Base-by-base conservation (phyloP, 2,888 invertebrate genomes). In the Tolmerus cingulatus region DNA sequence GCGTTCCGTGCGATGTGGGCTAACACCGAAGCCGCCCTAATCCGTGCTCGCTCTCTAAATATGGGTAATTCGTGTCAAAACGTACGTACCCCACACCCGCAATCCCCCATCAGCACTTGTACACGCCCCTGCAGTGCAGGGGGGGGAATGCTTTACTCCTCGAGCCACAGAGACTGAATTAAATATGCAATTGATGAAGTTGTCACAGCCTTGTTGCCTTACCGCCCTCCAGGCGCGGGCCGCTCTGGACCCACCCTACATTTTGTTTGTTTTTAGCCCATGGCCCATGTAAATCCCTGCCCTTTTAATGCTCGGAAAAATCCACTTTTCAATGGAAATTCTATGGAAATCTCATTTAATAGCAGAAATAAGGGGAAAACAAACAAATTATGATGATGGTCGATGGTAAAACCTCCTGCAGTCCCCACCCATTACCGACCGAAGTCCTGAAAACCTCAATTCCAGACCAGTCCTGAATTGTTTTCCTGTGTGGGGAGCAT, bases 161-260 rank as follows among this genome's bases (percentile, higher is more conserved):
- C n/a, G 9, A 19, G 30, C 14, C 34, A 37, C 4, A 76, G 66
- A 76, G 14, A 76, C 76, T 2, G 12, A 14, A 55, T 51, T 81
- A 81, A 81, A 81, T 51, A 81, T 81, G 51, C 55, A 81, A 81
- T 81, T 81, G 81, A 81, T 27, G 51, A 78, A 78, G 19, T 43
- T 40, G 23, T 78, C 43, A 43, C 66, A 23, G 23, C 66, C 66
- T 66, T 66, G 66, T 66, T 66, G 66, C 66, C 12, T 66, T 66
- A n/a, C 55, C 16, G 16, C 55, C 55, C 55, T n/a, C 19, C n/a
- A 19, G 30, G 23, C 30, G 7, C 34, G 30, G 74, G 19, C 9
- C 34, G 16, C 74, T 27, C 27, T 27, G 74, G 14, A 34, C 7
- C 76, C 37, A 19, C 76, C 19, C 9, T 40, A 9, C 14, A n/a